phyloP scores from a whole-genome alignment of 2,797 vertebrate genomes.

The Lacerta agilis region DNA sequence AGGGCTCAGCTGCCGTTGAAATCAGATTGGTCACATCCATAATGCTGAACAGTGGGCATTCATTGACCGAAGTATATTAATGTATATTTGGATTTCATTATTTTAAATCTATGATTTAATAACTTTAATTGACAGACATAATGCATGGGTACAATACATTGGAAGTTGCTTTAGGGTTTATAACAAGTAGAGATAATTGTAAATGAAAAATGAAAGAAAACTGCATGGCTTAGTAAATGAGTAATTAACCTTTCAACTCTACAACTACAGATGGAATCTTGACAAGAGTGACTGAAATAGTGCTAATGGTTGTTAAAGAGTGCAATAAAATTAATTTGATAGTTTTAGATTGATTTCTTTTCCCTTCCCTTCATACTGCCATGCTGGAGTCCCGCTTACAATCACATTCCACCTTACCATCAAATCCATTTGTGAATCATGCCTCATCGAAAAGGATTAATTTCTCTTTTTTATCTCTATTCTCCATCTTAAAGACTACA shows the following conservation, averaged over 20 bases:
- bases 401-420: slow-evolving; percentile 31
- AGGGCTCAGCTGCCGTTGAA: slow-evolving; percentile 33
- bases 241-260: slow-evolving; percentile 75
- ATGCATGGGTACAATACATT: slow-evolving; percentile 62
- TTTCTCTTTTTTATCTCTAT: background rate
- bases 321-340: slow-evolving; percentile 62
- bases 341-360: slow-evolving; percentile 63
- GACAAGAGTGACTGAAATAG: slow-evolving; percentile 64
- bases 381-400: slow-evolving; percentile 45
- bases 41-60: slow-evolving; percentile 47
- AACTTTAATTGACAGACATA: slow-evolving; percentile 77
- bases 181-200: slow-evolving; percentile 73
- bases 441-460: background rate
- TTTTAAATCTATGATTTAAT: slow-evolving; percentile 71
- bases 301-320: slow-evolving; percentile 57
- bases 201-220: slow-evolving; percentile 78
- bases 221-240: slow-evolving; percentile 72
- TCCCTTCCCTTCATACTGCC: slow-evolving; percentile 41
- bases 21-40: slow-evolving; percentile 38
- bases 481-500: background rate
- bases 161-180: slow-evolving; percentile 64
- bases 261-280: slow-evolving; percentile 62
- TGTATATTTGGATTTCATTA: slow-evolving; percentile 67
- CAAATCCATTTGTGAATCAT: slow-evolving; percentile 1
- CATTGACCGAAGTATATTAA: slow-evolving; percentile 62